Conservation (phyloP, 2,113 vertebrate genomes). For the Xenopus borealis region DNA sequence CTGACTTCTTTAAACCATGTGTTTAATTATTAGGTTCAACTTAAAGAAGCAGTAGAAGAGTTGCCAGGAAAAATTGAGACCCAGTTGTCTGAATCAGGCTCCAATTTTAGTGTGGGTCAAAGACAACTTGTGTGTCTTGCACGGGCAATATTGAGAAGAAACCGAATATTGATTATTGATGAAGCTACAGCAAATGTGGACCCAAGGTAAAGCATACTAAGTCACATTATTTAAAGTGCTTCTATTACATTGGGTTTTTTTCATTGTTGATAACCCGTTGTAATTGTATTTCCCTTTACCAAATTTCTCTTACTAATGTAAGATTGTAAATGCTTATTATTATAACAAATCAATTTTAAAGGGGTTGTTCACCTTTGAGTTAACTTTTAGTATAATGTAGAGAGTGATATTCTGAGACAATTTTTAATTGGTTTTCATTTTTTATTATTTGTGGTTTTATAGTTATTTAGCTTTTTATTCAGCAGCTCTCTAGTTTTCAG, state of each 20-base stretch:
- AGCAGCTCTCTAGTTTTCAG: too few species aligned
- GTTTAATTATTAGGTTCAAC: slow-evolving; percentile 75
- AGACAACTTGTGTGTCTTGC: slow-evolving; percentile 93
- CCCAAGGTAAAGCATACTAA: slow-evolving; percentile 64
- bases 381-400: too few species aligned
- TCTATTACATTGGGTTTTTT: background rate
- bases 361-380: too few species aligned
- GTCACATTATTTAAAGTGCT: slow-evolving; percentile 4
- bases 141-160: slow-evolving; percentile 89
- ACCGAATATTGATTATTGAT: slow-evolving; percentile 89
- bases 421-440: too few species aligned
- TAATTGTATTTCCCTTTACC: background rate
- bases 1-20: too few species aligned
- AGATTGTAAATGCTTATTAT: too few species aligned
- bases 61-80: slow-evolving; percentile 86
- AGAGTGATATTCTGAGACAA: too few species aligned
- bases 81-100: slow-evolving; percentile 88
- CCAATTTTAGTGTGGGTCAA: slow-evolving; percentile 95
- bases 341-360: background rate
- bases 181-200: slow-evolving; percentile 97
- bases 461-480: too few species aligned
- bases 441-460: too few species aligned
- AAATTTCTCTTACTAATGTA: too few species aligned
- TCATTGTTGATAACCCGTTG: background rate
- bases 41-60: slow-evolving; percentile 86